These are phyloP conservation scores for Gymnopithys bicolor DNA, from an alignment of 2,797 vertebrate species.

Conservation along the genomic window DNA sequence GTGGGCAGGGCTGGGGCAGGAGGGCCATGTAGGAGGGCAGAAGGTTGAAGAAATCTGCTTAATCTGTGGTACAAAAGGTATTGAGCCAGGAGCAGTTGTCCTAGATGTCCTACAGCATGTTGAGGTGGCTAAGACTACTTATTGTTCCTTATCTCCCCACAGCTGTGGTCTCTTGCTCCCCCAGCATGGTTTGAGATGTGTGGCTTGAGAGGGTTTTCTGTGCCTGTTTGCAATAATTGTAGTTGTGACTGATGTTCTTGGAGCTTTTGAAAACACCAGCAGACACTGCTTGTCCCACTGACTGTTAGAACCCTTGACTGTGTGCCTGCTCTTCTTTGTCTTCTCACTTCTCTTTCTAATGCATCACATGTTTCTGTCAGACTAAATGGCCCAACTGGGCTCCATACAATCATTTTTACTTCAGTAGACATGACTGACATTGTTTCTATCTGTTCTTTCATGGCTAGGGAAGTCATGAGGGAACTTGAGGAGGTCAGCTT, in stretches of 20 bases:
- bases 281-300: background rate
- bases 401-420: background rate
- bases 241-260: background rate
- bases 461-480: background rate
- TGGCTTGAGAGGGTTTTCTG: rapidly evolving
- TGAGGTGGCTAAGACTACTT: background rate
- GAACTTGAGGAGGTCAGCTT: background rate
- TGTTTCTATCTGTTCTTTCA: background rate
- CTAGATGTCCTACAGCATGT: background rate
- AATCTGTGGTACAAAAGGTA: background rate
- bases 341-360: background rate
- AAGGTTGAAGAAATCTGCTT: background rate
- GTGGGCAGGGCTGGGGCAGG: background rate
- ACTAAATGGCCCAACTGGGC: background rate
- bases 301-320: background rate
- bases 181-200: rapidly evolving
- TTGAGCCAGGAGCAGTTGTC: background rate
- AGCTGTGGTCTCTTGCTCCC: background rate
- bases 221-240: rapidly evolving
- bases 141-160: background rate
- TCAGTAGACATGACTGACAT: rapidly evolving
- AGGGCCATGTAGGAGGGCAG: background rate
- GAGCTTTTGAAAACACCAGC: background rate
- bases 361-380: background rate
- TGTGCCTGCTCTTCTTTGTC: background rate